phyloP scores from a whole-genome alignment of 2,888 invertebrate species.

The Ceriagrion tenellum region DNA sequence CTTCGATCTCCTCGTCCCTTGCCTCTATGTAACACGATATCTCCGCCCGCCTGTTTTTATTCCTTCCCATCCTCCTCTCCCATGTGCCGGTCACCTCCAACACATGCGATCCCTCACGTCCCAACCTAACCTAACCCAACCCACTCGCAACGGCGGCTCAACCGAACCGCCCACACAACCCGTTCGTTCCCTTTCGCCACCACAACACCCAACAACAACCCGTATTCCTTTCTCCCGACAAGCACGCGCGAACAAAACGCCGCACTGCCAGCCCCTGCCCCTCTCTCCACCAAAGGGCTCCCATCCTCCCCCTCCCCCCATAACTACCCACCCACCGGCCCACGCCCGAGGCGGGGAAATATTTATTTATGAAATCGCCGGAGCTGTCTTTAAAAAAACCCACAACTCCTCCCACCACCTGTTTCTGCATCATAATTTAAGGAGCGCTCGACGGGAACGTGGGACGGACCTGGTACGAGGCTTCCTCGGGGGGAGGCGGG shows the following conservation, averaged over 20 bases:
- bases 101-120: slow-evolving; percentile 30
- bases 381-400: slow-evolving; percentile 36
- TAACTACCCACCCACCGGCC: background rate
- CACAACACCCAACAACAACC: background rate
- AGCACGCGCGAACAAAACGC: background rate
- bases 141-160: background rate
- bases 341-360: background rate
- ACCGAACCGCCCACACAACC: background rate
- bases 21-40: slow-evolving; percentile 9
- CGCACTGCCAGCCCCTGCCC: background rate
- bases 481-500: background rate
- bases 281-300: background rate
- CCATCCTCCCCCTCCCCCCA: background rate
- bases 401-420: slow-evolving; percentile 39
- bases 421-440: slow-evolving; percentile 32
- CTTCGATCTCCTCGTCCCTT: background rate
- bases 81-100: background rate
- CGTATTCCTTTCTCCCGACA: slow-evolving; percentile 1
- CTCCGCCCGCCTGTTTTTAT: slow-evolving; percentile 3
- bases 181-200: background rate
- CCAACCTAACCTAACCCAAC: background rate
- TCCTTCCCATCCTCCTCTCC: background rate
- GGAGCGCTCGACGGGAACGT: slow-evolving; percentile 30
- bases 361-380: slow-evolving; percentile 39
- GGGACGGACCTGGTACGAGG: slow-evolving; percentile 15